Percentiles rank a stretch among this genome's conserved stretches.
Conservation (phyloP, 2,797 vertebrate genomes). For the Melanitta fusca region DNA sequence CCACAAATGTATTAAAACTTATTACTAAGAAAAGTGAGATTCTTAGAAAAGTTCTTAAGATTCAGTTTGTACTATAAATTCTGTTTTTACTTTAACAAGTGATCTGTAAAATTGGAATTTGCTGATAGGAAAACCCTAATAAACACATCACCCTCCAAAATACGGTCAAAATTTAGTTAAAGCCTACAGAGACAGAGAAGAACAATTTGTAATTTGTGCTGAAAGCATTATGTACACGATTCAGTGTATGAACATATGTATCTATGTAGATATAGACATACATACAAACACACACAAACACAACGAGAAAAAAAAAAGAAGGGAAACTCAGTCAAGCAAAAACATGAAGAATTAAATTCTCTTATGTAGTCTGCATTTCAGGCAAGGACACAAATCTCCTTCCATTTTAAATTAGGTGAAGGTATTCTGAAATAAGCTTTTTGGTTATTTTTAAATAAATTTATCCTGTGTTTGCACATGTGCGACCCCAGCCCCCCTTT, state of each 20-base stretch:
- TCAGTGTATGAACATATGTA: neutral
- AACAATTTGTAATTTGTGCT: neutral
- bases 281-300: neutral
- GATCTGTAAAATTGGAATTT: neutral
- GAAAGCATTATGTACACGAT: neutral
- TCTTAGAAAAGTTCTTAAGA: neutral
- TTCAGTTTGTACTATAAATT: neutral
- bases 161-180: neutral
- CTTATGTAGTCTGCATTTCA: neutral
- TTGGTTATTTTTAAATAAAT: neutral
- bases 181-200: neutral
- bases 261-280: neutral
- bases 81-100: neutral
- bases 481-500: neutral
- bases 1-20: neutral
- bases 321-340: neutral
- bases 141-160: neutral
- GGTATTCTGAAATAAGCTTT: neutral
- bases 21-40: neutral
- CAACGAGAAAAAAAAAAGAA: neutral
- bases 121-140: neutral
- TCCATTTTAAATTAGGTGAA: neutral
- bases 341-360: neutral
- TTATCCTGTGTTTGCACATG: neutral
- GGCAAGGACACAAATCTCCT: neutral